Evolutionary conservation across 2,113 vertebrate genomes (phyloP).

Genomic region (Anoplopoma fimbria): DNA sequence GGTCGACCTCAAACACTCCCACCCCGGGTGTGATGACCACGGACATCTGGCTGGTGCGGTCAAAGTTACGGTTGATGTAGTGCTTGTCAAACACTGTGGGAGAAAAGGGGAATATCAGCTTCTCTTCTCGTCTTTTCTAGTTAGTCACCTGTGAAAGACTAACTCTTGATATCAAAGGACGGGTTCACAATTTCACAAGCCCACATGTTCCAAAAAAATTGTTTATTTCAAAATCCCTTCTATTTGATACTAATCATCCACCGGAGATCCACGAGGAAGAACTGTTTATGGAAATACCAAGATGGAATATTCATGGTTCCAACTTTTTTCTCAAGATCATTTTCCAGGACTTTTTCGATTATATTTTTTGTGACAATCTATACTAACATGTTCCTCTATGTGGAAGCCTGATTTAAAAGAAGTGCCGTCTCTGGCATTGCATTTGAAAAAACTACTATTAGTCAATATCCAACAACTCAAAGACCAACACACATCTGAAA

Average conservation of each 20-base stretch:
- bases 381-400: too few relatives aligned
- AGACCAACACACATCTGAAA: too few relatives aligned
- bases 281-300: background rate
- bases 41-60: constrained; percentile 98
- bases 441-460: too few relatives aligned
- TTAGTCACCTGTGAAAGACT: background rate
- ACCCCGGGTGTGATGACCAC: constrained; percentile 98
- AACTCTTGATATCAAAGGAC: background rate
- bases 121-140: background rate
- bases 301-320: too few relatives aligned
- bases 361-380: too few relatives aligned
- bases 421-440: too few relatives aligned
- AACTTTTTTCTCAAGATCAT: too few relatives aligned
- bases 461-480: too few relatives aligned
- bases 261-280: background rate
- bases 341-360: too few relatives aligned
- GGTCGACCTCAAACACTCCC: constrained; percentile 96
- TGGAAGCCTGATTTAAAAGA: too few relatives aligned
- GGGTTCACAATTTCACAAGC: background rate
- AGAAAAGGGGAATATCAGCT: background rate
- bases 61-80: constrained; percentile 99
- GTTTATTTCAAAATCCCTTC: background rate
- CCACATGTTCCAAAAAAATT: background rate
- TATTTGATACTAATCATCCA: background rate
- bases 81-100: constrained; percentile 96